These are phyloP conservation scores for Trematomus loennbergii DNA, from an alignment of 2,113 vertebrate genomes.

Conservation along the genomic window DNA sequence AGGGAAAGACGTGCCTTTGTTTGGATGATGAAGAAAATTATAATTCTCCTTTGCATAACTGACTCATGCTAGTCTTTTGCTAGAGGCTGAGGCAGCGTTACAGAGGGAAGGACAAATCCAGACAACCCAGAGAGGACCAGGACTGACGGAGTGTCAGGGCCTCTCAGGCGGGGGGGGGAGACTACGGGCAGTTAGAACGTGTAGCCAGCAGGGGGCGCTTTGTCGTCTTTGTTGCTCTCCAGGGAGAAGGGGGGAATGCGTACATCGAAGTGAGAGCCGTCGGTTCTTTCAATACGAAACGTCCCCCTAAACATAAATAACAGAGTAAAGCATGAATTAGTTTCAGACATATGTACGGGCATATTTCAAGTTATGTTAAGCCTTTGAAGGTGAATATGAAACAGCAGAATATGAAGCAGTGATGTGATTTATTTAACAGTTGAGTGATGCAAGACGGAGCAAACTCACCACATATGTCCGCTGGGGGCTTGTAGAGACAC, in stretches of 20 bases:
- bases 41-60: constrained; percentile 20
- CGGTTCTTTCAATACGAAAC: constrained; percentile 96
- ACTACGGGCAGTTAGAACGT: constrained; percentile 80
- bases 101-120: constrained; percentile 21
- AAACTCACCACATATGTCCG: constrained; percentile 96
- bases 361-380: neutral
- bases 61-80: constrained; percentile 9
- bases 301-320: constrained; percentile 88
- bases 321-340: neutral
- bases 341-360: neutral
- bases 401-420: neutral
- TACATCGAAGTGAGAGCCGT: constrained; percentile 96
- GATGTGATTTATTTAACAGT: neutral
- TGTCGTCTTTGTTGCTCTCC: constrained; percentile 99
- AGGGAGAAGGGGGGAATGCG: constrained; percentile 98
- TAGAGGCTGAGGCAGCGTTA: constrained; percentile 40
- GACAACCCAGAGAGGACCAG: constrained; percentile 7
- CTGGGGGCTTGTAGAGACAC: constrained; percentile 97
- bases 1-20: neutral
- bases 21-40: constrained; percentile 36
- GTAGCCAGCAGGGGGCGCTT: constrained; percentile 96
- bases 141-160: neutral
- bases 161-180: neutral
- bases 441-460: neutral
- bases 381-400: neutral